These are phyloP conservation scores for Oscheius sp. DNA, from an alignment of 2,888 invertebrate species.

Conservation along the genomic window DNA sequence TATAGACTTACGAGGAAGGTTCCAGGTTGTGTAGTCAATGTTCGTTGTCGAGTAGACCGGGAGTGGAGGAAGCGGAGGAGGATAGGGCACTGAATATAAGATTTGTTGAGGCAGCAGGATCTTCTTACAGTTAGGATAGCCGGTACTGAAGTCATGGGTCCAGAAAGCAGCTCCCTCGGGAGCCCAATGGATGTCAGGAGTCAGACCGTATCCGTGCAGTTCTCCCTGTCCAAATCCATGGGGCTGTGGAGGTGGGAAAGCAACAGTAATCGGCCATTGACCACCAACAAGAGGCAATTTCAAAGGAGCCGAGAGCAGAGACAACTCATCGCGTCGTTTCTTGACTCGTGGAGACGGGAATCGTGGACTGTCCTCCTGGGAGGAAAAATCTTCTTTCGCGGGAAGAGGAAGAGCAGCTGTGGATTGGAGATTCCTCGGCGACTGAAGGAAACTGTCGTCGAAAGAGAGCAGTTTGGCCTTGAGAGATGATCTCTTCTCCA, in stretches of 20 bases:
- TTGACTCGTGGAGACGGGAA: conserved; percentile 20
- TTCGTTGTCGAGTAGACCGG: conserved; percentile 25
- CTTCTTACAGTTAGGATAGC: conserved; percentile 19
- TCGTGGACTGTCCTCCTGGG: conserved; percentile 16
- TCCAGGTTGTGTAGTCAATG: conserved; percentile 25
- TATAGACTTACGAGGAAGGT: background rate
- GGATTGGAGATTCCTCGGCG: conserved; percentile 63
- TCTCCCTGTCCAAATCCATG: background rate
- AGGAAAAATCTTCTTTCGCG: conserved; percentile 28
- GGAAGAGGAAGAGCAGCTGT: conserved; percentile 57
- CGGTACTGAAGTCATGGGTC: conserved; percentile 8
- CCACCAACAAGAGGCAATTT: conserved; percentile 17
- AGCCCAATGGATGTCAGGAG: conserved; percentile 22
- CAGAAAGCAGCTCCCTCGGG: conserved; percentile 18
- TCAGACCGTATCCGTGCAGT: background rate
- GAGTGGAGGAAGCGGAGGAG: conserved; percentile 23
- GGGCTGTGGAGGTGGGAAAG: conserved; percentile 1
- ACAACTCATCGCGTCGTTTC: conserved; percentile 31
- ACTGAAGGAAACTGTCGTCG: conserved; percentile 72
- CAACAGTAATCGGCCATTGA: conserved; percentile 27
- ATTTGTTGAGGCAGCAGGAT: no score
- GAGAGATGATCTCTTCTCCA: conserved; percentile 87
- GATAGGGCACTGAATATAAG: conserved; percentile 9
- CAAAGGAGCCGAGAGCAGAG: conserved; percentile 22
- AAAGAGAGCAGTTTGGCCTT: conserved; percentile 72